Conservation (phyloP, 2,888 invertebrate species). For the Chironomus tentans region DNA sequence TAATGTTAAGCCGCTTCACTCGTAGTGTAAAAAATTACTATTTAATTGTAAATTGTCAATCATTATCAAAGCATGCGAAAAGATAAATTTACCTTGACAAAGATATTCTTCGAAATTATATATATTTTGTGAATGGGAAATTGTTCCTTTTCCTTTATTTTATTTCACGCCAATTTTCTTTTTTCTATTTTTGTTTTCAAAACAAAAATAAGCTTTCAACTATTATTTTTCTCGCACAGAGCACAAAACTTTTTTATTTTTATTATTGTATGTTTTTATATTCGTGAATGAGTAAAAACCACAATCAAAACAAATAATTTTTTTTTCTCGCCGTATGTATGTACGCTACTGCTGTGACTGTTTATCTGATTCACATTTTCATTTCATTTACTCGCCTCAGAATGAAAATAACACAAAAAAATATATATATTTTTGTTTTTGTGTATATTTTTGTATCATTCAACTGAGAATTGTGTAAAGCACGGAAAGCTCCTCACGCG, state of each 20-base stretch:
- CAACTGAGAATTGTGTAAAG: too few relatives aligned
- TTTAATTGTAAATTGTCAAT: too few relatives aligned
- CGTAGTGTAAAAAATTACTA: too few relatives aligned
- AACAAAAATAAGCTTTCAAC: not conserved
- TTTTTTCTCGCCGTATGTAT: not conserved
- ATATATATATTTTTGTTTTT: not conserved
- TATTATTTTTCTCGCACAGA: not conserved
- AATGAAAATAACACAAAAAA: not conserved
- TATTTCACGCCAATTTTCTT: not conserved
- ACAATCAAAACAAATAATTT: conserved; percentile 22
- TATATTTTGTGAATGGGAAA: too few relatives aligned
- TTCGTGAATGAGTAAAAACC: conserved; percentile 11
- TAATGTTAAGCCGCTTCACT: too few relatives aligned
- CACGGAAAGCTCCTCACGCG: not conserved
- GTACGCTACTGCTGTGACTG: not conserved
- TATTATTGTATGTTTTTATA: not conserved
- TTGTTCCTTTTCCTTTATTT: not conserved
- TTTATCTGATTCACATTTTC: conserved; percentile 19
- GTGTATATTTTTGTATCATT: not conserved
- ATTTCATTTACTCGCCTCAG: not conserved
- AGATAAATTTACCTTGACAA: too few relatives aligned
- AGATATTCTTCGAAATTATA: not conserved
- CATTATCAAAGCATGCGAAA: too few relatives aligned
- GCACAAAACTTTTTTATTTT: not conserved
- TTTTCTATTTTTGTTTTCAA: not conserved